Base-by-base conservation (phyloP, 2,113 vertebrate genomes). In the Anser cygnoides region DNA sequence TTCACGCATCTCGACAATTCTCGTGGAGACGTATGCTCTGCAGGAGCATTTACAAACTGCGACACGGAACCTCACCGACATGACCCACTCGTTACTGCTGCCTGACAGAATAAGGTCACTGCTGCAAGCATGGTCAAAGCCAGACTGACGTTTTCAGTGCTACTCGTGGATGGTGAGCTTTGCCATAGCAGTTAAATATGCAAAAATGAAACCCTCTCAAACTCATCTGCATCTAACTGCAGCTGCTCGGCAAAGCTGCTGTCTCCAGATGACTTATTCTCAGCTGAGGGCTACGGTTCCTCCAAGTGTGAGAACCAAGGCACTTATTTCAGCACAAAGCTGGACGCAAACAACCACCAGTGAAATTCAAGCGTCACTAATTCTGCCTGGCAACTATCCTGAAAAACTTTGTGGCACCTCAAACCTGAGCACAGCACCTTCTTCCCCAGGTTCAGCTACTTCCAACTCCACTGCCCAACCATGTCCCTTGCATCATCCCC, bases 171-270 rank as follows among this genome's bases (percentile, higher is more conserved):
- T 1, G 76, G 13, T 0, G 2, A 90, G 33, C 89, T 91, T 91
- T 4, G 0, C 44, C 72, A 15, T 0, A 1, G 68, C 3, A 3
- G 61, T 15, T 41, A 33, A 62, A 62, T 50, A 83, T 8, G 43
- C 87, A 90, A 85, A 88, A 72, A 3, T 8, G 1, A 44, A 52
- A 1, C 26, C 28, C 35, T 14, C 46, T 10, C 9, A 4, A 90
- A 70, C n/a, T 35, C 71, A 17, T 44, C 10, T 11, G 49, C 74
- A 52, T 50, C 44, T 13, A 70, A 74, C 31, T 14, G 57, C 86
- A 81, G 83, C 83, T 78, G 82, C 2, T 1, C 39, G 58, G 44
- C 68, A 26, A 74, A 71, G 44, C 6, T 3, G 0, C 25, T 11
- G 71, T 41, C 85, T 62, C 39, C 25, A 62, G 22, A 37, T 2